phyloP scores from a whole-genome alignment of 2,113 vertebrate species.

The Engraulis encrasicolus region DNA sequence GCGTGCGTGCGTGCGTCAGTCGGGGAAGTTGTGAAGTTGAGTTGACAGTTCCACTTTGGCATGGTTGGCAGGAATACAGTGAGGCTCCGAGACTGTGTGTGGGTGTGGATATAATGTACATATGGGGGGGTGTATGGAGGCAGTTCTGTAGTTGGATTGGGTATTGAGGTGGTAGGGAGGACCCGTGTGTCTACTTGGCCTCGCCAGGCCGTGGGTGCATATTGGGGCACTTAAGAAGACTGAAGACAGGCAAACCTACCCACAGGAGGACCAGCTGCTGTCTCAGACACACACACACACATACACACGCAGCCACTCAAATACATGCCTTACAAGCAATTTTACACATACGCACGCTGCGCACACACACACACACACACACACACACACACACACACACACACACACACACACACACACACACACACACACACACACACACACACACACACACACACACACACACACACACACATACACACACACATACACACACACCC shows the following conservation, averaged over 20 bases:
- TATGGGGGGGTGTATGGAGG: too few species aligned
- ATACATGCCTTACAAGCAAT: background rate
- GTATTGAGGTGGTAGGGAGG: background rate
- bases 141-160: background rate
- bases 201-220: background rate
- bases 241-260: constrained; percentile 9
- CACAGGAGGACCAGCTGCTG: background rate
- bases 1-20: too few species aligned
- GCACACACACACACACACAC: background rate
- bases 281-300: background rate
- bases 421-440: background rate
- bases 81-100: too few species aligned
- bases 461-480: background rate
- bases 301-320: background rate
- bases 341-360: background rate
- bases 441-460: background rate
- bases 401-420: background rate
- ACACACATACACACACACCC: background rate
- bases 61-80: too few species aligned
- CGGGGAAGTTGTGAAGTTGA: too few species aligned
- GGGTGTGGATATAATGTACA: too few species aligned
- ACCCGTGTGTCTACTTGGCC: background rate
- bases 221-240: constrained; percentile 14
- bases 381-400: background rate
- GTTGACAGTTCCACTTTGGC: too few species aligned